Evolutionary conservation across 2,888 invertebrate genomes (phyloP), one percentile per base, ranked within the genome.

Genomic region (Celastrina argiolus): DNA sequence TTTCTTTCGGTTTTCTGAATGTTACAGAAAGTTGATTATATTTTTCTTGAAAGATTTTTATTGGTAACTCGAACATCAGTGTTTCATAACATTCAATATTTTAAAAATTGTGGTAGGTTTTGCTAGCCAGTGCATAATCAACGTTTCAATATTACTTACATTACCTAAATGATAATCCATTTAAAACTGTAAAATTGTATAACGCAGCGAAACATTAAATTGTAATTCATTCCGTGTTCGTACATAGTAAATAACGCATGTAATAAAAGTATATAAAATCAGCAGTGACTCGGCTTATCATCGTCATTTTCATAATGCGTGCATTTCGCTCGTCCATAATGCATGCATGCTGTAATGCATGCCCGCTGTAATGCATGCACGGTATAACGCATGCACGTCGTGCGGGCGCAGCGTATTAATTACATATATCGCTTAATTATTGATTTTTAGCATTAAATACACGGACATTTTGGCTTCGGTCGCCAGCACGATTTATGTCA

Each of bases 401-500:
- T 67, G 67, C 73, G 75, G 71, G 72, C 73, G 78, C 80, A 75
- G 73, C 79, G 81, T 86, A 88, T 90, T 90, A 89, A 90, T 89
- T 88, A 89, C 88, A 85, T 85, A 85, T 85, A 83, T 81, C 81
- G 85, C 79, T 88, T 88, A 87, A 89, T 88, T 90, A 90, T 90
- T 88, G 90, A 90, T 90, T 90, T 90, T 90, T 88, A 84, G 84
- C 77, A 85, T 87, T 87, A 84, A 88, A 85, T 81, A 82, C 80
- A 76, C 75, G 76, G 74, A 73, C 81, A 81, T 81, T 85, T 81
- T 77, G 78, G 78, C 75, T 71, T 71, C 72, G 71, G 39, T 36
- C 61, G 71, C 67, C 71, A 74, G 68, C 73, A 78, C 74, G 78
- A 76, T 76, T 75, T 75, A 73, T 74, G 76, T 71, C 68, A 69